A percentile compares a stretch with the other conserved stretches of the same genome.
Evolutionary conservation across 2,888 invertebrate species (phyloP).

Genomic region (Uloborus plumipes): DNA sequence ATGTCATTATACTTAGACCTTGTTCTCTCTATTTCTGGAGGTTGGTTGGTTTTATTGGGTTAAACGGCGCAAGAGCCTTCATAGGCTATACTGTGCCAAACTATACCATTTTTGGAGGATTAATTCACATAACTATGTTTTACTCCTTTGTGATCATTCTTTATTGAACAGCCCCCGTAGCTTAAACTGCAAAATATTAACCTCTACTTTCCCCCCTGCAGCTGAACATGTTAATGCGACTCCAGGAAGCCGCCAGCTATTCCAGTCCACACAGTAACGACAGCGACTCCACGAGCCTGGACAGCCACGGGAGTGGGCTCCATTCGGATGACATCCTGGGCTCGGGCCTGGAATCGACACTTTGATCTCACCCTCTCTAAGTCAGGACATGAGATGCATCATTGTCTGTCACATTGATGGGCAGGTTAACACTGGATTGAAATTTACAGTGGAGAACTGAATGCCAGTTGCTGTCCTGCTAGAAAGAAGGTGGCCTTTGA

Average conservation of each 20-base stretch:
- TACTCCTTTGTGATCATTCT: too few species aligned
- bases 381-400: conserved; percentile 35
- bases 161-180: too few species aligned
- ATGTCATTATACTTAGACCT: too few species aligned
- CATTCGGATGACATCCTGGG: conserved; percentile 59
- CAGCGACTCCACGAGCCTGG: conserved; percentile 78
- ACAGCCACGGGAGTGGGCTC: conserved; percentile 57
- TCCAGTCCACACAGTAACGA: conserved; percentile 83
- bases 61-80: too few species aligned
- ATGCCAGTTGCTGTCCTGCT: too few species aligned
- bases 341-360: conserved; percentile 62
- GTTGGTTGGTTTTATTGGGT: too few species aligned
- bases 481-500: too few species aligned
- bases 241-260: conserved; percentile 90
- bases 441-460: background rate
- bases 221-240: conserved; percentile 95
- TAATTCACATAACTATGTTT: too few species aligned
- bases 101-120: too few species aligned
- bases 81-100: too few species aligned
- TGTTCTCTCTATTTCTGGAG: too few species aligned
- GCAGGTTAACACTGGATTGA: background rate
- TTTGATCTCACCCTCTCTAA: conserved; percentile 39
- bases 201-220: conserved; percentile 71
- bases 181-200: too few species aligned
- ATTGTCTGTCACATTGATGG: conserved; percentile 56